These are phyloP conservation scores for Neodon shergylaensis DNA, from an alignment of 2,113 vertebrate genomes.

Conservation along the genomic window DNA sequence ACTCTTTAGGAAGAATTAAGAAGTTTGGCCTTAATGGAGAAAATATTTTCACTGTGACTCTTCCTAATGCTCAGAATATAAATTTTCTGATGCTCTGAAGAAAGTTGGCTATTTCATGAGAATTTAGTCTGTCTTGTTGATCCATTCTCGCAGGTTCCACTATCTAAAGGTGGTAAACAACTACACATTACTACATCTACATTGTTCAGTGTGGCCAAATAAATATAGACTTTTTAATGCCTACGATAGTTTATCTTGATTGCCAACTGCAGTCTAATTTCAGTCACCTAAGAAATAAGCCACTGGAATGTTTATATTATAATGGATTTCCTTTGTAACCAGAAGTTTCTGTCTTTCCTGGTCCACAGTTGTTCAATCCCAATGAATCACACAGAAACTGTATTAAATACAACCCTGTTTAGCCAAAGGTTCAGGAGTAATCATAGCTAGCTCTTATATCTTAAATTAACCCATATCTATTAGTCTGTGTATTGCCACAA, in stretches of 20 bases:
- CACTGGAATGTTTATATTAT: background rate
- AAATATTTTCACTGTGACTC: no score
- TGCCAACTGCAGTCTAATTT: background rate
- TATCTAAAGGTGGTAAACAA: background rate
- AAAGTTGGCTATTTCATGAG: background rate
- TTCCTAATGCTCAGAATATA: background rate
- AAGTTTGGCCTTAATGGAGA: no score
- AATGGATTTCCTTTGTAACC: background rate
- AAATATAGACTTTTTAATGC: background rate
- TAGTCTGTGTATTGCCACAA: no score
- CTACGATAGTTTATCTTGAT: background rate
- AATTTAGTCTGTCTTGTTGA: no score
- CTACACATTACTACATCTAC: background rate
- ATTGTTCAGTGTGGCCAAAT: background rate
- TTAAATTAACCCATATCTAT: no score
- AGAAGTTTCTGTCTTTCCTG: no score
- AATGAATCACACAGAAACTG: no score
- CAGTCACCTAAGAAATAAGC: background rate
- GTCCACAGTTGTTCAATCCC: no score
- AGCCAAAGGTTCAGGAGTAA: no score
- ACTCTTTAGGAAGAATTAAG: no score
- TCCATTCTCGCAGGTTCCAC: background rate
- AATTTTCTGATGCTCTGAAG: background rate
- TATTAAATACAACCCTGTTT: no score
- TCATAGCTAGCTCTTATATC: no score